Percentiles rank a stretch among this genome's conserved stretches.
These are phyloP conservation scores for Drosophila teissieri DNA, from an alignment of 1,140 invertebrate genomes.

Conservation along the genomic window DNA sequence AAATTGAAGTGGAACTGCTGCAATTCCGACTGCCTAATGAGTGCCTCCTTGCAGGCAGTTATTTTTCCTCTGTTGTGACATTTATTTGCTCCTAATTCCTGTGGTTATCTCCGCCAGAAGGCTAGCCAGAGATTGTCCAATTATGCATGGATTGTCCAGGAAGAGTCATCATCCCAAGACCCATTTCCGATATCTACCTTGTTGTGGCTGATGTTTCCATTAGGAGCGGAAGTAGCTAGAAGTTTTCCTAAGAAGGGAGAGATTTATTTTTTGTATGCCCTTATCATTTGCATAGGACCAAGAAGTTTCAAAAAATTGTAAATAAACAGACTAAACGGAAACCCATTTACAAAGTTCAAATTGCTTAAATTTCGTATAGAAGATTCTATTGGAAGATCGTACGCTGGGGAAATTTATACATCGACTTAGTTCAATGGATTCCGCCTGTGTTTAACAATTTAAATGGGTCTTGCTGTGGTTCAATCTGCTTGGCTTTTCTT, in stretches of 20 bases:
- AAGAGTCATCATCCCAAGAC: slow-evolving; percentile 13
- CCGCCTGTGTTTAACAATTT: slow-evolving; percentile 44
- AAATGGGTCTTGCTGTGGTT: slow-evolving; percentile 21
- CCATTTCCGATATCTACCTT: slow-evolving; percentile 10
- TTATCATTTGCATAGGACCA: background rate
- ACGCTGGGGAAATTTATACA: slow-evolving; percentile 25
- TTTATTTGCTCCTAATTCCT: slow-evolving; percentile 27
- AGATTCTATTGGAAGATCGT: slow-evolving; percentile 16
- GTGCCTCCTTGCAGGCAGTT: slow-evolving; percentile 18
- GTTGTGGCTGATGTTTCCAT: slow-evolving; percentile 17
- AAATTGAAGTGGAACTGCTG: slow-evolving; percentile 16
- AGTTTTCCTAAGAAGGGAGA: background rate
- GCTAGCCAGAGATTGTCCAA: slow-evolving; percentile 9
- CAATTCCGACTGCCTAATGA: slow-evolving; percentile 24
- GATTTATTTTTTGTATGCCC: background rate
- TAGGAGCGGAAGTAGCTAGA: slow-evolving; percentile 31
- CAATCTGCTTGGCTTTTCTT: slow-evolving; percentile 4
- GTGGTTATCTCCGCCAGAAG: slow-evolving; percentile 42
- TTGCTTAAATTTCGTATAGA: no score
- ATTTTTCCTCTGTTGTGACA: slow-evolving; percentile 23
- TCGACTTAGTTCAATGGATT: slow-evolving; percentile 32
- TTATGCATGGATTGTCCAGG: slow-evolving; percentile 37
- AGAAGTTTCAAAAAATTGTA: background rate
- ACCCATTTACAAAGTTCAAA: slow-evolving; percentile 1
- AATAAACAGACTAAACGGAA: background rate